Evolutionary conservation across 2,113 vertebrate genomes (phyloP).

Genomic region (Formicarius rufipectus): DNA sequence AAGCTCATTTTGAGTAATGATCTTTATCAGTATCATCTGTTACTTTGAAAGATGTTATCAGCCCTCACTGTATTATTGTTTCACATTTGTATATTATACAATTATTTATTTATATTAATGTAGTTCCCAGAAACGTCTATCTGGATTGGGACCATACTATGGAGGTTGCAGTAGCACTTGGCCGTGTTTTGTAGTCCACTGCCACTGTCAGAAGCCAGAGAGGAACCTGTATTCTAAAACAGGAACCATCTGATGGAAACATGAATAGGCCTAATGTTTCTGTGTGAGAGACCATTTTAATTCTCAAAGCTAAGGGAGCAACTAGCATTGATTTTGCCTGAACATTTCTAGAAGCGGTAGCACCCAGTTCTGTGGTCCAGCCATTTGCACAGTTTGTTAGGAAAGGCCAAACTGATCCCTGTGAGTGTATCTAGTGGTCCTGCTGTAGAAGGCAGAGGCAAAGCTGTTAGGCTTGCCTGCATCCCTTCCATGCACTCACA

Average conservation of each 20-base stretch:
- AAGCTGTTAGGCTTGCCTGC: not conserved
- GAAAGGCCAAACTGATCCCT: not conserved
- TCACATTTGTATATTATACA: not conserved
- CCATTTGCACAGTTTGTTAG: not conserved
- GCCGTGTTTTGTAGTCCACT: not conserved
- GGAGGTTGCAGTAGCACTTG: not conserved
- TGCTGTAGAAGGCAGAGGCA: not conserved
- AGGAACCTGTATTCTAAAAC: rapidly evolving
- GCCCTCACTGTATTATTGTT: not conserved
- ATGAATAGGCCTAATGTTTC: not conserved
- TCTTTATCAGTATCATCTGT: not conserved
- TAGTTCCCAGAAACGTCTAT: not conserved
- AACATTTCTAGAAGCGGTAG: not conserved
- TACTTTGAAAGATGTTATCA: not conserved
- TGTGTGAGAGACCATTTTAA: not conserved
- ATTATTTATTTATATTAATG: not conserved
- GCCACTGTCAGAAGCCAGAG: not conserved
- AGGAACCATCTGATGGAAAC: not conserved
- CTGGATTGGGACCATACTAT: not conserved
- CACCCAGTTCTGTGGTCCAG: not conserved
- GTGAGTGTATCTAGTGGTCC: not conserved
- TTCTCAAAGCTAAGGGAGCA: not conserved
- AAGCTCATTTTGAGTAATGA: not conserved
- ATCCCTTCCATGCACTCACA: not conserved
- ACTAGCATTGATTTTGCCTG: not conserved